phyloP scores from a whole-genome alignment of 2,113 vertebrate species.

The Silurus meridionalis region DNA sequence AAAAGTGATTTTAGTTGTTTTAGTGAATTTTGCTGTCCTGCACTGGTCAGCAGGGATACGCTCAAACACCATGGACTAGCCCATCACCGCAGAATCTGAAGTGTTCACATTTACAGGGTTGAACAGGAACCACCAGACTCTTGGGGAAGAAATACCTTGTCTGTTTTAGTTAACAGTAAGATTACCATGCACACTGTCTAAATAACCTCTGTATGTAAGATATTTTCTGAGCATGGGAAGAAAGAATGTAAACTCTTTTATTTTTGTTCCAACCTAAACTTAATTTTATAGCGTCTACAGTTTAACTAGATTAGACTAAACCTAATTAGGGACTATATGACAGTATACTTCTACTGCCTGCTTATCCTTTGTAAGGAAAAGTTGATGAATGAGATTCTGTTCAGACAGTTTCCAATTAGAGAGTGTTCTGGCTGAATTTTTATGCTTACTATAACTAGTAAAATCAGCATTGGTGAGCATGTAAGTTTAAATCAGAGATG shows the following conservation, averaged over 20 bases:
- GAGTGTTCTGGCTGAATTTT: neutral
- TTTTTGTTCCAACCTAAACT: neutral
- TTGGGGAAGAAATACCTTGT: neutral
- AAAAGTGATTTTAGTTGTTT: neutral
- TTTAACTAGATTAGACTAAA: neutral
- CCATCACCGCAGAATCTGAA: neutral
- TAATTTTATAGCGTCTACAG: neutral
- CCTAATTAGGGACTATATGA: neutral
- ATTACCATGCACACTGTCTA: neutral
- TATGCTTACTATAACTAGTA: neutral
- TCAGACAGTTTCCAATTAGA: neutral
- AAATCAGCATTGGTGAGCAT: neutral
- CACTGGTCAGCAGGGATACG: neutral
- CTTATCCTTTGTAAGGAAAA: neutral
- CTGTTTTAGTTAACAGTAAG: neutral
- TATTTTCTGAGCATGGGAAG: neutral
- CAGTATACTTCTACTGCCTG: neutral
- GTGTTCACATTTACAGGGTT: neutral
- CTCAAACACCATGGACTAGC: no score
- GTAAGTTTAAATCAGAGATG: neutral
- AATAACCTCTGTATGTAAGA: neutral
- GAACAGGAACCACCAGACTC: neutral
- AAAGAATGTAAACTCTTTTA: conserved; percentile 1
- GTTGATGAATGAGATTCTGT: neutral
- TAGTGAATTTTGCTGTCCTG: neutral